phyloP scores from a whole-genome alignment of 2,797 vertebrate species.

The Harpagifer antarcticus region DNA sequence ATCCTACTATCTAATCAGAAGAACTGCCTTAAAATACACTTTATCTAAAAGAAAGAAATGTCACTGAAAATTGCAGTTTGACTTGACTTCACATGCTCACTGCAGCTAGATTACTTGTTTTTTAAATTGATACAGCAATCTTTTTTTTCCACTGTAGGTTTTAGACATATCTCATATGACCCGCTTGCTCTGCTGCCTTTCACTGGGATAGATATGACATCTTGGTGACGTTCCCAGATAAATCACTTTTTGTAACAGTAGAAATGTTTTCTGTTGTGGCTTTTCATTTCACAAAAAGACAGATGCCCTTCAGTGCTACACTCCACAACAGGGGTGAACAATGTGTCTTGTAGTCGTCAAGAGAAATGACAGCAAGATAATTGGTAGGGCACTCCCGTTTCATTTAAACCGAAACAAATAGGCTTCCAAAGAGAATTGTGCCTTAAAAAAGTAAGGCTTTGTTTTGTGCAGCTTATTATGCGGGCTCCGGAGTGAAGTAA shows the following conservation, averaged over 20 bases:
- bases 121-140: constrained; percentile 71
- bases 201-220: constrained; percentile 80
- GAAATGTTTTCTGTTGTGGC: constrained; percentile 76
- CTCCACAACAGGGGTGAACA: constrained; percentile 70
- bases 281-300: constrained; percentile 79
- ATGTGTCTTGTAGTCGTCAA: constrained; percentile 79
- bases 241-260: constrained; percentile 81
- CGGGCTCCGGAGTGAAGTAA: constrained; percentile 67
- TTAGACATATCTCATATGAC: constrained; percentile 81
- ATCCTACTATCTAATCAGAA: constrained; percentile 20
- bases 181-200: constrained; percentile 79
- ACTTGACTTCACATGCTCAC: constrained; percentile 50
- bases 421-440: constrained; percentile 59
- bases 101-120: constrained; percentile 58
- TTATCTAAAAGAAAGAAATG: constrained; percentile 26
- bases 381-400: constrained; percentile 74
- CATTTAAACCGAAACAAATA: constrained; percentile 72
- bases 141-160: constrained; percentile 58
- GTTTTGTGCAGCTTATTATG: constrained; percentile 77
- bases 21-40: constrained; percentile 44
- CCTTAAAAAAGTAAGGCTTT: constrained; percentile 75
- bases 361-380: constrained; percentile 80
- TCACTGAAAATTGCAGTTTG: constrained; percentile 47
- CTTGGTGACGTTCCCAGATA: constrained; percentile 77
- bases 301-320: constrained; percentile 77